Base-by-base conservation (phyloP, 2,888 invertebrate genomes). In the Stratiomys singularior region DNA sequence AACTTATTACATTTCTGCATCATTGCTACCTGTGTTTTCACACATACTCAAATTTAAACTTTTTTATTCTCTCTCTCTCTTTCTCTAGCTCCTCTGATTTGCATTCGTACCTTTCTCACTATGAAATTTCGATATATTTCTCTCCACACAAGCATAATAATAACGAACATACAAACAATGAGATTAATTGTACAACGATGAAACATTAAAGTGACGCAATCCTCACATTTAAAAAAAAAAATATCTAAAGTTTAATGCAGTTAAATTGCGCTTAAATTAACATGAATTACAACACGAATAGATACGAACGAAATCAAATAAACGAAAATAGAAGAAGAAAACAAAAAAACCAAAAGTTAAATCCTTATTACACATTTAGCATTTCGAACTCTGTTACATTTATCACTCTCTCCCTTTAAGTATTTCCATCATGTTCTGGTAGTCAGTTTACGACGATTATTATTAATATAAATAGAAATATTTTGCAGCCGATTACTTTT, bases 391-490 rank as follows among this genome's bases (percentile, higher is more conserved):
- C 37, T 37, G 37, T 37, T 37, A 9, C 37, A 37, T 37, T 37
- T 37, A 37, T 37, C 37, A 37, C 37, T 37, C 37, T 37, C 37
- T 37, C 37, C 37, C 9, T 37, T 37, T 5, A 37, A 9, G 3
- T 5, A 5, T 37, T 37, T 37, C 9, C 37, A 37, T 37, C 37
- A 5, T 37, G 37, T 37, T 37, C 37, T 37, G 3, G 37, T 37
- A 37, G 9, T 37, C 37, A 37, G 9, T 37, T 37, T 37, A 37
- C 5, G 37, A 37, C 37, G 37, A 37, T 37, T 37, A 37, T 5
- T 37, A 37, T 64, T 28, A 64, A 15, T 64, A 64, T 64, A 64
- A 64, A 64, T 64, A 64, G 64, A 64, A 64, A 64, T 64, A 64
- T 27, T 27, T 27, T 64, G 7, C 11, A 28, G 5, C 9, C 9